phyloP scores from a whole-genome alignment of 2,888 invertebrate genomes.

The Spilosoma lubricipeda region DNA sequence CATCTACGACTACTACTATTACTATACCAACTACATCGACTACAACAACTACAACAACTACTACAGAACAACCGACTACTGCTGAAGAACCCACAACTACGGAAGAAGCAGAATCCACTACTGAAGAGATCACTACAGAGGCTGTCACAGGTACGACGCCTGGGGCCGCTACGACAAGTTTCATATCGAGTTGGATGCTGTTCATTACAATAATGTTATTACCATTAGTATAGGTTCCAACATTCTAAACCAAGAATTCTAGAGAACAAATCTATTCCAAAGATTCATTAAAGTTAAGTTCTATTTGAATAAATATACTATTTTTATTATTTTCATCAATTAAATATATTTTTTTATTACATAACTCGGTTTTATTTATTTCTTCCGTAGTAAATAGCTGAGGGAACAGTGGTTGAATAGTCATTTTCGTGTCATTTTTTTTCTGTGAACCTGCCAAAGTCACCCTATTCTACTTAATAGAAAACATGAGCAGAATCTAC shows the following conservation, averaged over 20 bases:
- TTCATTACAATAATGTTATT: conserved; percentile 28
- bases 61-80: background rate
- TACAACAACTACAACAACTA: background rate
- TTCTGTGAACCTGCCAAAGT: too few relatives aligned
- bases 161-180: conserved; percentile 53
- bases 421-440: too few relatives aligned
- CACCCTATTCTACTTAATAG: too few relatives aligned
- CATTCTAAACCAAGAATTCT: background rate
- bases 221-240: background rate
- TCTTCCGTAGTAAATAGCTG: background rate
- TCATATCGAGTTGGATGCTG: conserved; percentile 63
- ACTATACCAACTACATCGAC: background rate
- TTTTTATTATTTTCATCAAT: background rate
- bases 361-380: background rate
- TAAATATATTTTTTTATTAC: background rate
- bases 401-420: background rate
- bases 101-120: background rate
- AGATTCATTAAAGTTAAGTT: background rate
- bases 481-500: too few relatives aligned
- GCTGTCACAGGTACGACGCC: conserved; percentile 60
- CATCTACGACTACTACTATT: conserved; percentile 17
- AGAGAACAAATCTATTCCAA: background rate
- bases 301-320: background rate
- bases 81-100: background rate
- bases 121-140: conserved; percentile 34